Evolutionary conservation across 2,797 vertebrate genomes (phyloP), one percentile per base, ranked within the genome.

Genomic region (Lycodopsis pacificus): DNA sequence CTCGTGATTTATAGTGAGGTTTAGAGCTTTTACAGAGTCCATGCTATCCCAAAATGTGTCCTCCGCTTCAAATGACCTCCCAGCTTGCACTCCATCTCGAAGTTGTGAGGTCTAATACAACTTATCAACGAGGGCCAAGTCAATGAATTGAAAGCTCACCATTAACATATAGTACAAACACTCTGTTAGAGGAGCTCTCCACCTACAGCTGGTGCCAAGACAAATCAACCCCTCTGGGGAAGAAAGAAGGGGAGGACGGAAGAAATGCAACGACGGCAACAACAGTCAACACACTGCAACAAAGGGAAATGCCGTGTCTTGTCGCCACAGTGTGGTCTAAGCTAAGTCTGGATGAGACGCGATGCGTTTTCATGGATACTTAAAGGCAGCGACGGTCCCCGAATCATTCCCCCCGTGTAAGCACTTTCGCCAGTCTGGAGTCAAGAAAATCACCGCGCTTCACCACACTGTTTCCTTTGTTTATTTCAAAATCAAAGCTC

Each of bases 401-500:
- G 75, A 78, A 81, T 81, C 65, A 46, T 87, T 90, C 82, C 81
- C 78, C 83, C 63, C 9, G 27, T 86, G 75, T 76, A 85, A 87
- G 84, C 88, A 83, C 58, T 86, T 86, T 88, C 57, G 63, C 65
- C 82, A 72, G 77, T 76, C 81, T 88, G 80, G 71, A 88, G 85
- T 79, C 79, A 48, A 25, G 73, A 75, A 82, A 76, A 76, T 76
- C 73, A 57, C 62, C 8, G 22, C 46, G 19, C 53, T 66, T 67
- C 87, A 86, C 87, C 86, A 82, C 85, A 83, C 68, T 81, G 81
- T 79, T 88, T 79, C 76, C 68, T 87, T 86, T 89, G 85, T 91
- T 93, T 90, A 86, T 82, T 81, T 90, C 79, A 65, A 75, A 81
- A 81, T 88, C 67, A 78, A 71, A 77, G 69, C 84, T 76, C 5